phyloP scores from a whole-genome alignment of 2,888 invertebrate genomes.

The Catocala nupta region DNA sequence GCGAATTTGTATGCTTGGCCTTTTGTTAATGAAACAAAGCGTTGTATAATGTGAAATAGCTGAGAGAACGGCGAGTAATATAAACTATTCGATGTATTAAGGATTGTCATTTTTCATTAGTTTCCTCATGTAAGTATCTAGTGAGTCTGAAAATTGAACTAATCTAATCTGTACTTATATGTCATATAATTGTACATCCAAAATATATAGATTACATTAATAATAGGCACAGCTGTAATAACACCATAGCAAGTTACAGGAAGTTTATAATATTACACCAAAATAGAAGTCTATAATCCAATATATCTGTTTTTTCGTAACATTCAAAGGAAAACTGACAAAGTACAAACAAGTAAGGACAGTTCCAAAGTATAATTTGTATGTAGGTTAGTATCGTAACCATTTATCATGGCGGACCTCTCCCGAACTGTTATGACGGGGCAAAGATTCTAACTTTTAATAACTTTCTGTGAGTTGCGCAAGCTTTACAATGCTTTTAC shows the following conservation, averaged over 20 bases:
- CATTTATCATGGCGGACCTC: conserved; percentile 33
- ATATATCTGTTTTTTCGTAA: too few species aligned
- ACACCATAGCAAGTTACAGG: conserved; percentile 23
- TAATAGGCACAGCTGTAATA: neutral
- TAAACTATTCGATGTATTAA: too few species aligned
- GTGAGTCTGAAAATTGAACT: too few species aligned
- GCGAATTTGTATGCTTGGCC: too few species aligned
- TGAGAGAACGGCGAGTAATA: neutral
- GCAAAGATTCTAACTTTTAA: neutral
- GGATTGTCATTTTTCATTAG: too few species aligned
- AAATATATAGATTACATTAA: neutral
- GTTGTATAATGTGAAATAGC: too few species aligned
- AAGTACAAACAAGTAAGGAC: conserved; percentile 17
- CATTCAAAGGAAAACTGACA: neutral
- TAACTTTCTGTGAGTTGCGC: too few species aligned
- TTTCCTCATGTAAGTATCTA: too few species aligned
- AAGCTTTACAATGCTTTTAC: too few species aligned
- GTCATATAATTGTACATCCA: too few species aligned
- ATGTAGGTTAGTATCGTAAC: conserved; percentile 24
- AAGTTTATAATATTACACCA: conserved; percentile 19
- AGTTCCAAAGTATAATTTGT: conserved; percentile 28
- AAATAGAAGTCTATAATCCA: neutral
- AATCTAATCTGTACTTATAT: too few species aligned
- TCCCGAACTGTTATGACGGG: conserved; percentile 19
- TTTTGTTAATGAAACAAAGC: too few species aligned